Evolutionary conservation across 2,113 vertebrate genomes (phyloP), one percentile per base, ranked within the genome.

Genomic region (Anolis carolinensis): DNA sequence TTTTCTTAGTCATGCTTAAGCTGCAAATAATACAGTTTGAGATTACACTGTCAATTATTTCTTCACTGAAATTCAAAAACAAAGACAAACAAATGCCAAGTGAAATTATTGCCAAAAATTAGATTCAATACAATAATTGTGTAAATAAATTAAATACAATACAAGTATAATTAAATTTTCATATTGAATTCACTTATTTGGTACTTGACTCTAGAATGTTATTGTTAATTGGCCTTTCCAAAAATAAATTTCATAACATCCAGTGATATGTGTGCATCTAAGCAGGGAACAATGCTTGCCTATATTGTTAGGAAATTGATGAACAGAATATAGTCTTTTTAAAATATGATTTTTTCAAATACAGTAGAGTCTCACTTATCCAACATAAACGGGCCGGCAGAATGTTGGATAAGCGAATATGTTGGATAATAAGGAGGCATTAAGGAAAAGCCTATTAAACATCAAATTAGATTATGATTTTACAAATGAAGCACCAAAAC

Each of bases 91-190:
- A 80, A 82, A 88, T 76, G 0, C 2, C 36, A 83, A 50, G 55
- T 52, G 4, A 73, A 50, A 72, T 21, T 34, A 44, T 32, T 14
- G 50, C 20, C 10, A 52, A 62, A 44, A 79, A 67, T 10, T 79
- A 34, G 85, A 91, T 62, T 62, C n/a, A 82, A 76, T 73, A 11
- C 0, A 74, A 34, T 86, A 85, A 85, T 32, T 81, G 71, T 10
- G 36, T 68, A 50, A 23, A 25, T 20, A 83, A 83, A 30, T 82
- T 70, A 86, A 59, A 55, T 25, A 30, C 3, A 3, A 59, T 2
- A 20, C 13, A 48, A 72, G 9, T 2, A 2, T 14, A 63, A 44
- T 63, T 25, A 34, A 59, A 62, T 62, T 23, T 81, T 52, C 20
- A 52, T 52, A 70, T 32, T 70, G 23, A 55, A 52, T 78, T 27